phyloP scores from a whole-genome alignment of 2,113 vertebrate species.

The Passer montanus region DNA sequence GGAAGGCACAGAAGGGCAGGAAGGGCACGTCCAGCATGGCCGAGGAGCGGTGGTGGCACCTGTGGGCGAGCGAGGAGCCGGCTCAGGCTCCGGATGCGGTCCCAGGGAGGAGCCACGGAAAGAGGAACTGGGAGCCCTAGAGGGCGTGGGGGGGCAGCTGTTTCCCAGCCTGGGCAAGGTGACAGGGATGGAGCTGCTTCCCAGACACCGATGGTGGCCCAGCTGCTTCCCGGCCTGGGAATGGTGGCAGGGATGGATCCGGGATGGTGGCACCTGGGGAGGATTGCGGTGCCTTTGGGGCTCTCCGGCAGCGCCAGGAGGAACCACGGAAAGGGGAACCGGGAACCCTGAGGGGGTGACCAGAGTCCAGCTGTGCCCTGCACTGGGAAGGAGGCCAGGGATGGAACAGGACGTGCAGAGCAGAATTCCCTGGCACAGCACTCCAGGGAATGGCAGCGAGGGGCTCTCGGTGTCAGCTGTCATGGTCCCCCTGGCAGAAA shows the following conservation, averaged over 20 bases:
- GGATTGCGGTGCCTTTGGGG: neutral
- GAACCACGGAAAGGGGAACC: conserved; percentile 7
- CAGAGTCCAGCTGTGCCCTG: neutral
- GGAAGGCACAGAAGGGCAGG: conserved; percentile 69
- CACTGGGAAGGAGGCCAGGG: neutral
- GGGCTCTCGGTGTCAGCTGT: neutral
- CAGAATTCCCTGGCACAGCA: rapidly evolving
- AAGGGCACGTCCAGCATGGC: conserved; percentile 71
- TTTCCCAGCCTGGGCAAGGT: neutral
- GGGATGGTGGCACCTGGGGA: neutral
- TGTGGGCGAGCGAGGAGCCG: rapidly evolving
- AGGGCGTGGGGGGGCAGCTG: neutral
- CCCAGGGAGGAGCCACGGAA: conserved; percentile 16
- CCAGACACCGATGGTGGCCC: neutral
- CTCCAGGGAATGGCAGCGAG: neutral
- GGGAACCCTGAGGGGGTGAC: rapidly evolving
- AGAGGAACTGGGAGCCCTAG: neutral
- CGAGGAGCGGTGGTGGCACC: neutral
- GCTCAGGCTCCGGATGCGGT: neutral
- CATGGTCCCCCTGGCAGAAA: neutral
- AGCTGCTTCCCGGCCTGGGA: neutral
- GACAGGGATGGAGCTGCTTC: neutral
- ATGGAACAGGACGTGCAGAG: too few relatives aligned
- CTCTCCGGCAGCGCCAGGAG: neutral
- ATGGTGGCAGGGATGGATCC: neutral